Evolutionary conservation across 1,140 invertebrate genomes (phyloP), one percentile per base, ranked within the genome.

Genomic region (Vollenhovia emeryi): DNA sequence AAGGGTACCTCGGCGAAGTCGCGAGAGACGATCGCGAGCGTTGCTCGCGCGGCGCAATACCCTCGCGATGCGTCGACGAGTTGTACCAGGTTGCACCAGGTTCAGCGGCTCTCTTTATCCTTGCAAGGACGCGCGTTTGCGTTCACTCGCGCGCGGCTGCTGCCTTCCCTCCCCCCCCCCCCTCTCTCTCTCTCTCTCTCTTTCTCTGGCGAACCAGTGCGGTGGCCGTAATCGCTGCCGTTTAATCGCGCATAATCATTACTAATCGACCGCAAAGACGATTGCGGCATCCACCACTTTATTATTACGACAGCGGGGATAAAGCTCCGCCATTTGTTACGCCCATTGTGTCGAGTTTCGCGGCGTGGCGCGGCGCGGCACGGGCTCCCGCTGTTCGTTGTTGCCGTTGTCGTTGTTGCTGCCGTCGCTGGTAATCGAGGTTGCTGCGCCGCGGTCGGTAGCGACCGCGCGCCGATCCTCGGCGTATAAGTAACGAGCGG

Each of bases 201-300:
- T 18, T 15, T 24, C 36, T 74, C 57, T 18, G 15, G 60, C 60
- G 84, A 55, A 73, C 30, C 45, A 59, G 60, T 64, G 50, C 45
- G 84, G 74, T 74, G 62, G 43, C 68, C 87, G 90, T 92, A 92
- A 93, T 94, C 92, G 92, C 91, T 85, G 83, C 89, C 91, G 91
- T 92, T 94, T 93, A 94, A 93, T 92, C 92, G 91, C 86, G 89
- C 91, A 91, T 93, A 93, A 94, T 94, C 90, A 91, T 91, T 92
- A 89, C 91, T 93, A 93, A 94, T 94, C 91, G 92, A 93, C 84
- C 90, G 90, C 88, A 91, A 91, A 91, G 89, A 91, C 89, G 89
- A 93, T 93, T 93, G 92, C 93, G 90, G 88, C 90, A 90, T 86
- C 88, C 79, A 86, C 79, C 87, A 87, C 83, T 87, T 90, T 89